Conservation (phyloP, 1,140 invertebrate species). For the Zaprionus inermis region DNA sequence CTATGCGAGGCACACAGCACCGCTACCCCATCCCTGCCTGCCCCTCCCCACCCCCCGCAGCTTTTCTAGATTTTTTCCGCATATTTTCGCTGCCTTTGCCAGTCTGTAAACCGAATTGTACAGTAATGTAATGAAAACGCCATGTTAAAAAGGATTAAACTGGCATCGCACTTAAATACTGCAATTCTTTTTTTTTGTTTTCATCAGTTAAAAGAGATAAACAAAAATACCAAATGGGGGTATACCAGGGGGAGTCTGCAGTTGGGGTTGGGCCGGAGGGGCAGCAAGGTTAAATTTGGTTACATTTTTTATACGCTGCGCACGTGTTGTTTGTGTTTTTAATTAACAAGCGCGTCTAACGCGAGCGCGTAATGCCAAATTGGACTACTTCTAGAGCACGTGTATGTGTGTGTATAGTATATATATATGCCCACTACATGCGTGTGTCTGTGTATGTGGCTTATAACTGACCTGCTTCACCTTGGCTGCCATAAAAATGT, state of each 20-base stretch:
- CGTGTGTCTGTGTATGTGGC: conserved; percentile 21
- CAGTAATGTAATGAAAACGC: conserved; percentile 78
- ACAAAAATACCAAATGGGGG: conserved; percentile 22
- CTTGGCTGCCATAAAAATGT: conserved; percentile 74
- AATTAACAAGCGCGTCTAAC: conserved; percentile 75
- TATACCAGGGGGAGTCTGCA: not conserved
- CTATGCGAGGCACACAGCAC: not conserved
- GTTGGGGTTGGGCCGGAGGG: not conserved
- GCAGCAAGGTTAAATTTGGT: conserved; percentile 33
- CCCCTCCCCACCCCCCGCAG: not conserved
- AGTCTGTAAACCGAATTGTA: conserved; percentile 60
- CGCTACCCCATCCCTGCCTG: not conserved
- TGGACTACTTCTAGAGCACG: conserved; percentile 25
- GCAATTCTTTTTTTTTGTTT: not conserved
- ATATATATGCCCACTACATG: conserved; percentile 24
- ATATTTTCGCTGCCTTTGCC: conserved; percentile 41
- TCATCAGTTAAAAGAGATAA: no score
- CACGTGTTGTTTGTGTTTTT: conserved; percentile 83
- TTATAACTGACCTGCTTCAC: conserved; percentile 58
- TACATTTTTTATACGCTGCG: conserved; percentile 65
- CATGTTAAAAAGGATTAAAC: conserved; percentile 75
- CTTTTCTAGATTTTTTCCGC: conserved; percentile 18
- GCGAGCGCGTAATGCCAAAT: conserved; percentile 76
- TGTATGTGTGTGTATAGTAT: conserved; percentile 29
- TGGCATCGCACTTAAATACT: conserved; percentile 54